Conservation (phyloP, 1,140 invertebrate species). For the Stegodyphus dumicola region DNA sequence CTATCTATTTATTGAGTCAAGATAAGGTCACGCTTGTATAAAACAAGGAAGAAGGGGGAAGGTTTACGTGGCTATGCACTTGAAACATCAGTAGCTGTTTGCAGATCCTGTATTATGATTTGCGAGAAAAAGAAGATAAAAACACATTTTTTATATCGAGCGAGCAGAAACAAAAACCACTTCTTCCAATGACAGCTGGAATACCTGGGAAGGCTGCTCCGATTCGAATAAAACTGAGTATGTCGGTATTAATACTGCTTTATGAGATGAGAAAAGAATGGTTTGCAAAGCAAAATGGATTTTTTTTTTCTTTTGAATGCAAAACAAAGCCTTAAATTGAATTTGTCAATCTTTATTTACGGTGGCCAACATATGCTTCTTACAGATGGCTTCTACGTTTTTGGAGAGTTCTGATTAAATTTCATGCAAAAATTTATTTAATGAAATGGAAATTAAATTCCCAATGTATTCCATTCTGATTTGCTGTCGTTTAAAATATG, state of each 20-base stretch:
- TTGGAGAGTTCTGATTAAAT: too few species aligned
- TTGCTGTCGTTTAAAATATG: too few species aligned
- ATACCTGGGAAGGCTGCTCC: slow-evolving; percentile 22
- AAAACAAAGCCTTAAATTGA: slow-evolving; percentile 50
- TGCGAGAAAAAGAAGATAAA: slow-evolving; percentile 8
- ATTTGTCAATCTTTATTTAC: slow-evolving; percentile 58
- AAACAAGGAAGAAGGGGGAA: slow-evolving; percentile 6
- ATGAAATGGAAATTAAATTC: too few species aligned
- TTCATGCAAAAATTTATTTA: too few species aligned
- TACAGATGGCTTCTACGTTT: too few species aligned
- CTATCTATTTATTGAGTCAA: slow-evolving; percentile 53
- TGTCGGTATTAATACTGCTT: too few species aligned
- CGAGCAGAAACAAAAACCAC: neutral
- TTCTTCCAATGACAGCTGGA: slow-evolving; percentile 23
- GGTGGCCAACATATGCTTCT: slow-evolving; percentile 9
- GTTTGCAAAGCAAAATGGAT: too few species aligned
- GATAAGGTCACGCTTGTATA: slow-evolving; percentile 37
- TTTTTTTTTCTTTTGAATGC: slow-evolving; percentile 6
- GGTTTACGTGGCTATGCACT: neutral
- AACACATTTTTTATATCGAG: slow-evolving; percentile 6
- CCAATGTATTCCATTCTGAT: too few species aligned
- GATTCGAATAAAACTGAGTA: too few species aligned
- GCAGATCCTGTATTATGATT: neutral
- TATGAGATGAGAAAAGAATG: too few species aligned
- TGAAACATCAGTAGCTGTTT: slow-evolving; percentile 41